phyloP scores from a whole-genome alignment of 2,797 vertebrate genomes.

The Catharus ustulatus region DNA sequence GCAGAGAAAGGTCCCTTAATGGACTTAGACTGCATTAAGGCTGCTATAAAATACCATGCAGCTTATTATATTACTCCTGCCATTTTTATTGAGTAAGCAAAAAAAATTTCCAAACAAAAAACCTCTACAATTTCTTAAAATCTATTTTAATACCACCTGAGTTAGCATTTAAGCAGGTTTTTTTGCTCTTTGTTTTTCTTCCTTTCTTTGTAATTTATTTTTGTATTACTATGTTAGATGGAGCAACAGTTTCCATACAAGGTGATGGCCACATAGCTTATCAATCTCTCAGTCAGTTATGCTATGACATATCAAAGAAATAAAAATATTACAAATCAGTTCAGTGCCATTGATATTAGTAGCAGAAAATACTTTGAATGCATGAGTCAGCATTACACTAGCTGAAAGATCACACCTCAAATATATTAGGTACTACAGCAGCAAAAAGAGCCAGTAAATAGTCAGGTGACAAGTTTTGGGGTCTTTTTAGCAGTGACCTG shows the following conservation, averaged over 20 bases:
- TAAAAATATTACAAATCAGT: background rate
- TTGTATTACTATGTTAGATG: background rate
- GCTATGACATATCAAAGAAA: background rate
- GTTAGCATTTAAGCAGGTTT: background rate
- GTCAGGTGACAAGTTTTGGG: background rate
- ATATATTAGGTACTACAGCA: background rate
- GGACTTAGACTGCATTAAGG: conserved; percentile 17
- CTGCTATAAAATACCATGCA: background rate
- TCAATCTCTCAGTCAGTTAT: background rate
- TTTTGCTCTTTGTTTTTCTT: background rate
- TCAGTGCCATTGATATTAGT: background rate
- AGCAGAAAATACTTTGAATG: background rate
- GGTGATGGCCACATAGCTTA: background rate
- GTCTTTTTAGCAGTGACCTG: background rate
- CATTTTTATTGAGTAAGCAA: conserved; percentile 33
- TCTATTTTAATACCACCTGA: background rate
- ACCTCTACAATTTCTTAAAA: background rate
- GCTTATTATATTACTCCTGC: conserved; percentile 6
- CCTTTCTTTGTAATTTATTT: background rate
- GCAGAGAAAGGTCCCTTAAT: background rate
- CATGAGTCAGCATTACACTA: background rate
- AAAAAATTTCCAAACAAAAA: background rate
- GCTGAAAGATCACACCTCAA: background rate
- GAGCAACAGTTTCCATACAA: background rate
- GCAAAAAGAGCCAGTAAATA: background rate